Conservation (phyloP, 2,113 vertebrate species). For the Pollachius pollachius region DNA sequence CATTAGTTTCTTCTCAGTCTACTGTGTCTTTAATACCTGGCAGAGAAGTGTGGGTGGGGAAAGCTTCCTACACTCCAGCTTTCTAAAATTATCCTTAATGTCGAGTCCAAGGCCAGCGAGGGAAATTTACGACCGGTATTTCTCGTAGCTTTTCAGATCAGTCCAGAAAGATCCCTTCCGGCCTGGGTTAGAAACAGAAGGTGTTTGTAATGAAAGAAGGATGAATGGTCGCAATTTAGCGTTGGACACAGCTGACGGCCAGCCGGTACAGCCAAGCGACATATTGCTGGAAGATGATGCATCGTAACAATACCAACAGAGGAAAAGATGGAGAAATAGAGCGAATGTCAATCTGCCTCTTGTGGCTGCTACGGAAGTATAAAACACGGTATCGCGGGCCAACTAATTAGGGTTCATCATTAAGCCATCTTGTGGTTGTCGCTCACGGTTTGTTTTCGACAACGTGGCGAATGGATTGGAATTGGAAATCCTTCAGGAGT, state of each 20-base stretch:
- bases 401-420: conserved; percentile 1
- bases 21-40: too few species aligned
- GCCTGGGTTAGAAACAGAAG: background rate
- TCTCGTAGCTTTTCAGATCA: background rate
- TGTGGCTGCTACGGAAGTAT: background rate
- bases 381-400: background rate
- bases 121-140: background rate
- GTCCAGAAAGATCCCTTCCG: background rate
- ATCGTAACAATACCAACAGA: background rate
- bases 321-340: background rate
- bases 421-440: conserved; percentile 9
- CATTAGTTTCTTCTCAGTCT: too few species aligned
- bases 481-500: background rate
- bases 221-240: background rate
- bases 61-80: too few species aligned
- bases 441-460: background rate
- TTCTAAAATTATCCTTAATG: too few species aligned
- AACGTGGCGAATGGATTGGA: background rate
- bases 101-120: background rate
- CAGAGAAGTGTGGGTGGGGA: too few species aligned
- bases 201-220: background rate
- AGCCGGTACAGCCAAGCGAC: background rate
- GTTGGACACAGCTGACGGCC: background rate
- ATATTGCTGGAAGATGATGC: background rate
- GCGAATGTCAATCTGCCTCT: background rate